Conservation (phyloP, 1,140 invertebrate genomes). For the Argopecten irradians region DNA sequence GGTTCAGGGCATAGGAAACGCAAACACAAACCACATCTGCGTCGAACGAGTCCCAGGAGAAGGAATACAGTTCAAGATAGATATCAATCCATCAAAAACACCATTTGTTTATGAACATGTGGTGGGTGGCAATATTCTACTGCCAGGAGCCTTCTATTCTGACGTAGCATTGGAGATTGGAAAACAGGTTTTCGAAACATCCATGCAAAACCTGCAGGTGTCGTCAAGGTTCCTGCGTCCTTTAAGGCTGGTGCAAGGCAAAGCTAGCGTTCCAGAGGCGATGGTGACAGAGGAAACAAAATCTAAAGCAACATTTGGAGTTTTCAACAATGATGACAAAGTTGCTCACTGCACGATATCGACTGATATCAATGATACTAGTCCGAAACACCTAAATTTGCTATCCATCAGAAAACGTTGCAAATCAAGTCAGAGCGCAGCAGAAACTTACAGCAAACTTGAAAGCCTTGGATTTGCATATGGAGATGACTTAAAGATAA, state of each 20-base stretch:
- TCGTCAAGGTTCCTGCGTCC: constrained; percentile 36
- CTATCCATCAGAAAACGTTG: constrained; percentile 53
- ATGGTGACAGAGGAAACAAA: background rate
- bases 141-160: constrained; percentile 55
- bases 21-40: constrained; percentile 26
- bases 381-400: constrained; percentile 10
- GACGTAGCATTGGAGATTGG: constrained; percentile 52
- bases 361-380: background rate
- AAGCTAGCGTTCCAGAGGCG: constrained; percentile 29
- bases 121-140: constrained; percentile 38
- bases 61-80: constrained; percentile 29
- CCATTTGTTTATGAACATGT: constrained; percentile 56
- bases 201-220: constrained; percentile 27
- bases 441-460: constrained; percentile 56
- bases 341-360: background rate
- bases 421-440: constrained; percentile 41
- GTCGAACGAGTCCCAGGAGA: background rate
- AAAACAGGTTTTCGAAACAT: constrained; percentile 13
- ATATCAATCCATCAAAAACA: constrained; percentile 34
- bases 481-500: constrained; percentile 55
- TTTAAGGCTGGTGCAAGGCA: constrained; percentile 35
- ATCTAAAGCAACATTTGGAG: constrained; percentile 1
- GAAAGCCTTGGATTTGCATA: constrained; percentile 59
- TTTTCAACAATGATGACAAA: constrained; percentile 28
- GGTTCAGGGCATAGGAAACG: constrained; percentile 30